phyloP scores from a whole-genome alignment of 2,797 vertebrate species.

The Dipus sagitta region DNA sequence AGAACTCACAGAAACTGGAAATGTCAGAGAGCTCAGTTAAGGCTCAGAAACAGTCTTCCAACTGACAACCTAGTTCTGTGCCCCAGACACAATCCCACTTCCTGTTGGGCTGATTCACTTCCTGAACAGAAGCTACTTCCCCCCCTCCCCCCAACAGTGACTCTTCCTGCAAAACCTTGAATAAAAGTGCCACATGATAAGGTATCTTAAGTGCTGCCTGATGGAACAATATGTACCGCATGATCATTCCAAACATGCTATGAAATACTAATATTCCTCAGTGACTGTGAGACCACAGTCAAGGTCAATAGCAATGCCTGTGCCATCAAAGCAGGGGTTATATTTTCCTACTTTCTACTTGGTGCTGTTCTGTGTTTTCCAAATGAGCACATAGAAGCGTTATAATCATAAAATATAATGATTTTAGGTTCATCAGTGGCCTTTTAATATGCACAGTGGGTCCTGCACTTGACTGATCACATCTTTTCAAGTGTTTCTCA shows the following conservation, averaged over 20 bases:
- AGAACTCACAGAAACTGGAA: neutral
- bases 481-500: neutral
- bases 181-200: neutral
- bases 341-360: neutral
- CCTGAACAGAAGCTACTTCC: neutral
- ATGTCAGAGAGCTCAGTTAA: neutral
- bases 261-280: neutral
- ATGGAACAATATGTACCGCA: neutral
- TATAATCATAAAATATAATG: neutral
- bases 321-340: neutral
- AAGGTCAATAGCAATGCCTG: neutral
- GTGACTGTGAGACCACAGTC: neutral
- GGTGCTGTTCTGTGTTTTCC: slow-evolving; percentile 40
- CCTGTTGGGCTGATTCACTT: neutral
- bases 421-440: neutral
- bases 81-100: neutral
- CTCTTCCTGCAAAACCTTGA: slow-evolving; percentile 34
- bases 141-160: no score
- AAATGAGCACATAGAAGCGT: neutral
- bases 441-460: neutral
- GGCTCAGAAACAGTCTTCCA: neutral
- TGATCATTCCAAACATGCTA: neutral
- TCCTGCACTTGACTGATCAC: neutral
- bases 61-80: neutral
- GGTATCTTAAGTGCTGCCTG: neutral